Conservation (phyloP, 2,797 vertebrate genomes). For the Enteromius fasciolatus region DNA sequence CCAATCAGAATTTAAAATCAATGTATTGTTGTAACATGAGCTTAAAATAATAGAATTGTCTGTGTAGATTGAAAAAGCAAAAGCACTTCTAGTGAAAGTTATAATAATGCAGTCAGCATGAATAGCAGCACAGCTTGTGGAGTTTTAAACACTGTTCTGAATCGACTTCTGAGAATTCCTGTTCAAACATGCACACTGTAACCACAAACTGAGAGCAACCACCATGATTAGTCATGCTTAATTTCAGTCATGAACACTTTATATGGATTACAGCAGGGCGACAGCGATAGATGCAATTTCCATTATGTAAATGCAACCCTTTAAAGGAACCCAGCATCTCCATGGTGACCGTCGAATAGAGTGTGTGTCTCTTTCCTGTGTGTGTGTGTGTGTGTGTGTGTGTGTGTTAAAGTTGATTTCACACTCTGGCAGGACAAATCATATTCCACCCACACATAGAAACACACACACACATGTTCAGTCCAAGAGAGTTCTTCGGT, state of each 20-base stretch:
- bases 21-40: not conserved
- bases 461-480: conserved; percentile 23
- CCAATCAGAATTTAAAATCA: not conserved
- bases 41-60: not conserved
- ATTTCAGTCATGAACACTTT: conserved; percentile 42
- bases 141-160: conserved; percentile 28
- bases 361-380: conserved; percentile 33
- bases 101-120: conserved; percentile 6
- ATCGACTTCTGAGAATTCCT: conserved; percentile 20
- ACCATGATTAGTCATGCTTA: conserved; percentile 33
- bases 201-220: conserved; percentile 12
- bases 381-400: conserved; percentile 1
- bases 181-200: conserved; percentile 18
- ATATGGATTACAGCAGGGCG: conserved; percentile 38
- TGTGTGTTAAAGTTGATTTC: conserved; percentile 51
- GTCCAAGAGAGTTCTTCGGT: conserved; percentile 18
- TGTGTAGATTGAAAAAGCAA: not conserved
- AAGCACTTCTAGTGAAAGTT: not conserved
- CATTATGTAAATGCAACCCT: conserved; percentile 59
- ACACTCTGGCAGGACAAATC: conserved; percentile 58
- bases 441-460: conserved; percentile 51
- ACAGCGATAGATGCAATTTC: conserved; percentile 45
- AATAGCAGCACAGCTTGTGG: conserved; percentile 32
- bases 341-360: conserved; percentile 57
- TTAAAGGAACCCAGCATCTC: conserved; percentile 51